Evolutionary conservation across 2,113 vertebrate species (phyloP).

Genomic region (Forbesichthys agassizii): DNA sequence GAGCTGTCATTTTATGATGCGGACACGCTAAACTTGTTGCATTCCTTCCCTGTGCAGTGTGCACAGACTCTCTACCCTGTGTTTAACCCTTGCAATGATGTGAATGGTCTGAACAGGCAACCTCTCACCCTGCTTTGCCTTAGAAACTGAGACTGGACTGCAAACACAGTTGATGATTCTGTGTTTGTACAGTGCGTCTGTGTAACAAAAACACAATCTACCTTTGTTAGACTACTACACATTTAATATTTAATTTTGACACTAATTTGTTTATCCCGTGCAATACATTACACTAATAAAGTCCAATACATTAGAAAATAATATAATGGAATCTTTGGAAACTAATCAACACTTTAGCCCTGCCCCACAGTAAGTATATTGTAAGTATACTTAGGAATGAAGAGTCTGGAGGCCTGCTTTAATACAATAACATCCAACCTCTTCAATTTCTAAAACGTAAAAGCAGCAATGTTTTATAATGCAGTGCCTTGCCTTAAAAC

Average conservation of each 20-base stretch:
- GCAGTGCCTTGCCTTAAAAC: too few relatives aligned
- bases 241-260: background rate
- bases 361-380: too few relatives aligned
- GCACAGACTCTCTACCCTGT: slow-evolving; percentile 58
- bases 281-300: background rate
- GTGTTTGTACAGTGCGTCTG: background rate
- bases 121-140: slow-evolving; percentile 65
- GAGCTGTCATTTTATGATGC: slow-evolving; percentile 71
- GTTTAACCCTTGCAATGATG: slow-evolving; percentile 70
- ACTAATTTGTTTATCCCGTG: background rate
- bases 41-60: slow-evolving; percentile 59
- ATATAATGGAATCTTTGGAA: too few relatives aligned
- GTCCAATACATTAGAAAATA: background rate
- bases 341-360: too few relatives aligned
- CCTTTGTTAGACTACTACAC: background rate
- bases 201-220: background rate
- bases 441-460: too few relatives aligned
- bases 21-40: slow-evolving; percentile 54
- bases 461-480: too few relatives aligned
- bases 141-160: slow-evolving; percentile 54
- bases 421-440: too few relatives aligned
- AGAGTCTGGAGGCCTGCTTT: too few relatives aligned
- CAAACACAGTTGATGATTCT: background rate
- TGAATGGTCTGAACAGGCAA: slow-evolving; percentile 62
- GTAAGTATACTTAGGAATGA: too few relatives aligned